Evolutionary conservation across 2,888 invertebrate species (phyloP).

Genomic region (Thecophora atra): DNA sequence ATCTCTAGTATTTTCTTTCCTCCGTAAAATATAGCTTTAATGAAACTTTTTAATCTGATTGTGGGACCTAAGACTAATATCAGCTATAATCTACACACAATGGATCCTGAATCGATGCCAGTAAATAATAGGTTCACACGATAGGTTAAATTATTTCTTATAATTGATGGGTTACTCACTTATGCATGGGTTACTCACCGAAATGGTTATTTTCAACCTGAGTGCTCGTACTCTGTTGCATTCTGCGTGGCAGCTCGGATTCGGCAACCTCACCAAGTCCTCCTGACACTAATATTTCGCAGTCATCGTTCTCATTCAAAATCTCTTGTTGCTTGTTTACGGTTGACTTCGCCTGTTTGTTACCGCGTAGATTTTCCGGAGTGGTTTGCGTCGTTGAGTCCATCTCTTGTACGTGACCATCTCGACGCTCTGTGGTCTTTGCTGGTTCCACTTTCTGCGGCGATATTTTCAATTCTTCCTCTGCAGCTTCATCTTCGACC

Average conservation of each 20-base stretch:
- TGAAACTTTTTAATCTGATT: no score
- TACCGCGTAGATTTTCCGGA: constrained; percentile 53
- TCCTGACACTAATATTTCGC: constrained; percentile 60
- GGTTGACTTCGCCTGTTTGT: not conserved
- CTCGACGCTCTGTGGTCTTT: not conserved
- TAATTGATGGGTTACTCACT: no score
- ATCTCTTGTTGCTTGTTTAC: constrained; percentile 39
- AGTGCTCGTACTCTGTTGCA: constrained; percentile 78
- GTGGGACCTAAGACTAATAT: no score
- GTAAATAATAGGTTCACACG: no score
- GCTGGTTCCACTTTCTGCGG: not conserved
- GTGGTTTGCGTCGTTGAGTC: constrained; percentile 61
- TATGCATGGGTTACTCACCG: constrained; percentile 69
- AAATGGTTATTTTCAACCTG: constrained; percentile 88
- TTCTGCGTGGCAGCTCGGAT: constrained; percentile 11
- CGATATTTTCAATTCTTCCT: not conserved
- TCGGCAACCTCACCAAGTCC: constrained; percentile 20
- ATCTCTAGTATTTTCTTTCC: no score
- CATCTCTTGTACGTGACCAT: constrained; percentile 50
- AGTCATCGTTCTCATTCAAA: constrained; percentile 60
- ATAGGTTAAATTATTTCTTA: no score
- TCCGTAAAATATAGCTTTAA: no score
- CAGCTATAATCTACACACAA: no score
- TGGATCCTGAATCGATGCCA: no score
- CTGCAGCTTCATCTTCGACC: constrained; percentile 40